These are phyloP conservation scores for Capromys pilorides DNA, from an alignment of 2,797 vertebrate genomes.

Conservation along the genomic window DNA sequence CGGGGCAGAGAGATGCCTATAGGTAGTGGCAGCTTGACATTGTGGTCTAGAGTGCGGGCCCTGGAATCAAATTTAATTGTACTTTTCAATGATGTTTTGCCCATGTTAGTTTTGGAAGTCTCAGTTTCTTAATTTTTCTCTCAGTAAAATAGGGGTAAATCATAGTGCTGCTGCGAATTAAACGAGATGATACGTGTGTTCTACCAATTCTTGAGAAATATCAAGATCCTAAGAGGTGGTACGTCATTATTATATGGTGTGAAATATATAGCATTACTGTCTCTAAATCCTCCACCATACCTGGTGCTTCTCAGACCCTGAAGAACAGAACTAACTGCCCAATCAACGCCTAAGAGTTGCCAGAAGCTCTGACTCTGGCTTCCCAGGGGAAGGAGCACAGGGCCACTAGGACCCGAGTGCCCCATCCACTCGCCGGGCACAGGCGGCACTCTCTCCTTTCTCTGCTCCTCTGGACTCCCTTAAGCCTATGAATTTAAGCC, in stretches of 20 bases:
- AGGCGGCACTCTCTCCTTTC: not conserved
- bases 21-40: not conserved
- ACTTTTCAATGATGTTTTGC: not conserved
- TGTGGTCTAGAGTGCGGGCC: not conserved
- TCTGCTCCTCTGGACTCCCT: not conserved
- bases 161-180: not conserved
- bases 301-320: not conserved
- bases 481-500: not conserved
- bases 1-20: too few relatives aligned
- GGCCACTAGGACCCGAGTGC: not conserved
- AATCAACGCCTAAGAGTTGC: not conserved
- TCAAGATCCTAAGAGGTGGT: not conserved
- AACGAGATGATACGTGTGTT: not conserved
- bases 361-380: not conserved
- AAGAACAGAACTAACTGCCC: not conserved
- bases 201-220: not conserved
- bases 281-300: not conserved
- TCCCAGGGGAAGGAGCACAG: not conserved
- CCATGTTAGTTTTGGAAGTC: not conserved
- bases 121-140: not conserved
- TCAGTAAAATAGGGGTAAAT: not conserved
- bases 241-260: not conserved
- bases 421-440: not conserved
- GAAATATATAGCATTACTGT: not conserved
- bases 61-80: not conserved